Evolutionary conservation across 2,888 invertebrate genomes (phyloP), one percentile per base, ranked within the genome.

Genomic region (Parelbella ahira): DNA sequence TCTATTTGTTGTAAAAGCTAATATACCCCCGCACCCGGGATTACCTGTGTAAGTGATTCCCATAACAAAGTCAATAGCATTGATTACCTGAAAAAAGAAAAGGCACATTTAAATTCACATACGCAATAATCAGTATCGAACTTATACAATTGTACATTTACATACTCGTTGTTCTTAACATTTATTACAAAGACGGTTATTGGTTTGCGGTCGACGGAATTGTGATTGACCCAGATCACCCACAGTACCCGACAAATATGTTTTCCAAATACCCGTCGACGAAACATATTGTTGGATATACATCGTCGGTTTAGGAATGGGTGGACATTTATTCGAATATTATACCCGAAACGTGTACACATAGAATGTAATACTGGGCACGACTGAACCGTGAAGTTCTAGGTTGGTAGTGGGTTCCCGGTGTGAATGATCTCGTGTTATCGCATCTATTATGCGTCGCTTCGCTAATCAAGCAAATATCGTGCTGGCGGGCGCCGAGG

Each of bases 31-130:
- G 27, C 15, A 25, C 19, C 15, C 38, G 18, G 23, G 9, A 43
- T 37, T 49, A 51, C 49, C 49, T 49, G 44, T 41, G 27, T 9
- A 37, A 7, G 33, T 37, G 48, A 39, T 42, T 44, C 36, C 36
- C 24, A 38, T 44, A 41, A 21, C 28, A 5, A 15, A 25, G 39
- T 44, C 15, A 33, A 13, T 11, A 13, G 18, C 27, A 43, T 36
- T 44, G 42, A 39, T 53, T 46, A 72, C 67, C 69, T 68, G 69
- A 12, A 65, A 58, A 63, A 55, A 46, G 56, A 53, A 58, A 53
- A 53, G 18, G 13, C 13, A 28, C 8, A 8, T 12, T 28, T 28
- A 28, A 4, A 28, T 4, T 20, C 3, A n/a, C n/a, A n/a, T n/a
- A n/a, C n/a, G n/a, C n/a, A n/a, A n/a, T n/a, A n/a, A n/a, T n/a